These are phyloP conservation scores for Athalia circularis DNA, from an alignment of 2,888 invertebrate genomes.

Conservation along the genomic window DNA sequence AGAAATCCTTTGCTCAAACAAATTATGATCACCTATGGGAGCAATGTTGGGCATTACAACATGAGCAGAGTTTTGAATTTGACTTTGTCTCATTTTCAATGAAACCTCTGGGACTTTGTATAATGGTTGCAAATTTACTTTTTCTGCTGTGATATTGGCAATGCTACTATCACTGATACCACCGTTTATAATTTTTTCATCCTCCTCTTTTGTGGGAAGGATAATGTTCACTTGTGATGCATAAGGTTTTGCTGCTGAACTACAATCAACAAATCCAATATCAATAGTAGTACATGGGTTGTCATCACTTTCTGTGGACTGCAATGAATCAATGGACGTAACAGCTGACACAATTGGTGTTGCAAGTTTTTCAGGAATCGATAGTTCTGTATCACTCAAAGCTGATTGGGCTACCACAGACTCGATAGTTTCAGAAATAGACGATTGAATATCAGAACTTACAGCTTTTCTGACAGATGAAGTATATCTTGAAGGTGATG, in stretches of 20 bases:
- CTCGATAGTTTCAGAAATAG: constrained; percentile 33
- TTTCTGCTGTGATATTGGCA: neutral
- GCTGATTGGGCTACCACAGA: constrained; percentile 24
- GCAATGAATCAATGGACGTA: neutral
- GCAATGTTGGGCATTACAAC: neutral
- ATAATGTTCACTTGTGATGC: constrained; percentile 6
- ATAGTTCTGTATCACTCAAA: neutral
- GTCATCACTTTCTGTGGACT: constrained; percentile 53
- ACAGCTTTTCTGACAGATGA: neutral
- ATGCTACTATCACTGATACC: neutral
- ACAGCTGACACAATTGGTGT: neutral
- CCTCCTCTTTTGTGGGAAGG: constrained; percentile 6
- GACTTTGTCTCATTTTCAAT: constrained; percentile 8
- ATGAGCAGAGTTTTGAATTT: neutral
- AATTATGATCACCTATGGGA: neutral
- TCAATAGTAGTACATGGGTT: constrained; percentile 57
- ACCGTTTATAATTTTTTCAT: constrained; percentile 4
- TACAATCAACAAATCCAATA: constrained; percentile 67
- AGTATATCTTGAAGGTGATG: constrained; percentile 8
- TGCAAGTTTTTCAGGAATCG: neutral
- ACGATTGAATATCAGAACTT: neutral
- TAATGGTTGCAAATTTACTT: neutral
- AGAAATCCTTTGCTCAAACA: constrained; percentile 52
- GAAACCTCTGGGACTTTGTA: neutral
- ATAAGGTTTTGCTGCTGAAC: constrained; percentile 49